Evolutionary conservation across 2,797 vertebrate species (phyloP).

Genomic region (Pseudomugil gertrudae): DNA sequence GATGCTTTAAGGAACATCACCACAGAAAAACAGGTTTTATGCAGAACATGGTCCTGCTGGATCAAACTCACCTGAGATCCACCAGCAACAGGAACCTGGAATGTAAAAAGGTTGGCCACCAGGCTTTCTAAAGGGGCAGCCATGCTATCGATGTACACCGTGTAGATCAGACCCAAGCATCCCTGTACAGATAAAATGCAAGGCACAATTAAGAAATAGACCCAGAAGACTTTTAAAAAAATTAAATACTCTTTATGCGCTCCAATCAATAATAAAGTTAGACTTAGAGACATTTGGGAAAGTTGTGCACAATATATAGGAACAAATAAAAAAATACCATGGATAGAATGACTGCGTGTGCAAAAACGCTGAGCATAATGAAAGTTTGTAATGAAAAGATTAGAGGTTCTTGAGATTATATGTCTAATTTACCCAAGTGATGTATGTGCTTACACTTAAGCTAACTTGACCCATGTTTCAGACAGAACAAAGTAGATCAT

Average conservation of each 20-base stretch:
- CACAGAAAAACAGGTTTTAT: conserved; percentile 64
- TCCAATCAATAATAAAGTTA: neutral
- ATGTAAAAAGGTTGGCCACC: conserved; percentile 93
- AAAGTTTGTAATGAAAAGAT: conserved; percentile 29
- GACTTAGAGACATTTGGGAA: neutral
- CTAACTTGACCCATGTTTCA: conserved; percentile 33
- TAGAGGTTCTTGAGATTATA: conserved; percentile 19
- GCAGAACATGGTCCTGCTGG: conserved; percentile 68
- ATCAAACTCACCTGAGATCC: conserved; percentile 91
- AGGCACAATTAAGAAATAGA: conserved; percentile 10
- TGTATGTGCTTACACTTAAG: conserved; percentile 18
- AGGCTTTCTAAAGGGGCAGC: conserved; percentile 91
- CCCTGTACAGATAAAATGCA: conserved; percentile 81
- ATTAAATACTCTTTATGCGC: neutral
- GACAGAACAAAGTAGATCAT: conserved; percentile 37
- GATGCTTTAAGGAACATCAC: conserved; percentile 47
- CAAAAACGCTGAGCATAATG: conserved; percentile 15
- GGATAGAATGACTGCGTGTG: conserved; percentile 16
- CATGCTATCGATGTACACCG: conserved; percentile 93
- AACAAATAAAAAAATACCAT: conserved; percentile 4
- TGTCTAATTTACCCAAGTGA: conserved; percentile 28
- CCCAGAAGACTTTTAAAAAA: neutral
- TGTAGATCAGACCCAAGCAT: conserved; percentile 96
- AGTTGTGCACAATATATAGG: neutral
- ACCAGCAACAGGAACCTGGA: conserved; percentile 91